Conservation (phyloP, 37 sponge, comb jelly and placozoan genomes). For the Chondrosia reniformis region DNA sequence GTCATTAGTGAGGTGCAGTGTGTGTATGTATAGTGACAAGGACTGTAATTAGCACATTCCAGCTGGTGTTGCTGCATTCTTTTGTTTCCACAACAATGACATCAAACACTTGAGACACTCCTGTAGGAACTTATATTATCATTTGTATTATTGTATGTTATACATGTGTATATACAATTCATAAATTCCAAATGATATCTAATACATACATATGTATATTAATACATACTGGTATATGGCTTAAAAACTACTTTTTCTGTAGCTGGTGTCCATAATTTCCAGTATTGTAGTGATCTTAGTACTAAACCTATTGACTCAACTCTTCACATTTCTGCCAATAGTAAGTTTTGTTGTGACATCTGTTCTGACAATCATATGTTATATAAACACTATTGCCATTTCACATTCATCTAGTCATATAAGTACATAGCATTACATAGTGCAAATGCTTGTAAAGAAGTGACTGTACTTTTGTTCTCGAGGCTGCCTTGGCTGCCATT, state of each 20-base stretch:
- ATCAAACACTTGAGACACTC: too few relatives aligned
- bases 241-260: background rate
- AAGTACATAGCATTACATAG: too few relatives aligned
- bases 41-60: too few relatives aligned
- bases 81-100: too few relatives aligned
- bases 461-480: background rate
- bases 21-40: too few relatives aligned
- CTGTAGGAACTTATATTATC: too few relatives aligned
- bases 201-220: background rate
- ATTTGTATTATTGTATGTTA: too few relatives aligned
- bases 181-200: too few relatives aligned
- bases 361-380: background rate
- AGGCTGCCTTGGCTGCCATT: slow-evolving; percentile 74
- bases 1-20: too few relatives aligned
- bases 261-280: slow-evolving; percentile 66
- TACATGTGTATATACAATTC: too few relatives aligned
- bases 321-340: slow-evolving; percentile 72
- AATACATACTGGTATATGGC: background rate
- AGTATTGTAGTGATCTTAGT: slow-evolving; percentile 58
- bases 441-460: background rate
- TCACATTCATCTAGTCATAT: too few relatives aligned
- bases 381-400: background rate
- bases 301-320: slow-evolving; percentile 38
- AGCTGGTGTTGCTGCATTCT: too few relatives aligned
- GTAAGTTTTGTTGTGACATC: slow-evolving; percentile 27